Evolutionary conservation across 1,140 invertebrate genomes (phyloP).

Genomic region (Pollicipes pollicipes): DNA sequence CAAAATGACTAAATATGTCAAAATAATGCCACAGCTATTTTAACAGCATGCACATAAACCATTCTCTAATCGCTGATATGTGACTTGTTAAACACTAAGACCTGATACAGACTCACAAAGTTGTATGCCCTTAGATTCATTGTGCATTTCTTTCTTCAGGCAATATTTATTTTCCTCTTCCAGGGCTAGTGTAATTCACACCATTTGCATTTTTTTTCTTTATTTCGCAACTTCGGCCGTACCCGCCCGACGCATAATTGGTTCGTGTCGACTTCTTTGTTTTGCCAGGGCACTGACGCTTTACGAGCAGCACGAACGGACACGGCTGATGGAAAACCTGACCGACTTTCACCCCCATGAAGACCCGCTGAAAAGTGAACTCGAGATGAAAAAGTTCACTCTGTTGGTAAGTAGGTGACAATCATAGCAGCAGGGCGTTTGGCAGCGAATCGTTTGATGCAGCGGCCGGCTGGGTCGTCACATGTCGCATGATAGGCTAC

Average conservation of each 20-base stretch:
- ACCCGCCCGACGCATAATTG: too few relatives aligned
- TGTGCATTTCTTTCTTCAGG: not conserved
- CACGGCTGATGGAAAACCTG: constrained; percentile 64
- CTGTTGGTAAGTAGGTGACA: constrained; percentile 67
- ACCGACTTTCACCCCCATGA: constrained; percentile 55
- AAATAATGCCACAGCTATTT: too few relatives aligned
- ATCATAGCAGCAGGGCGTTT: too few relatives aligned
- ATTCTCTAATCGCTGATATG: too few relatives aligned
- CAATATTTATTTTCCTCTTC: not conserved
- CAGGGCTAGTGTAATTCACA: not conserved
- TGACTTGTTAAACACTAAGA: too few relatives aligned
- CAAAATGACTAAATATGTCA: too few relatives aligned
- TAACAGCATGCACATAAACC: too few relatives aligned
- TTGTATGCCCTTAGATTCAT: too few relatives aligned
- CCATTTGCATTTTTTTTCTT: constrained; percentile 1
- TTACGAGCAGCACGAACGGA: constrained; percentile 78
- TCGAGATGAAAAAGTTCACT: constrained; percentile 88
- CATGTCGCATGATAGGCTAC: too few relatives aligned
- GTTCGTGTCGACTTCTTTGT: not conserved
- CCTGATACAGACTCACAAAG: too few relatives aligned
- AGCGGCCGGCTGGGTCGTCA: too few relatives aligned
- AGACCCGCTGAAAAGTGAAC: constrained; percentile 64
- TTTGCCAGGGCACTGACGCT: constrained; percentile 51
- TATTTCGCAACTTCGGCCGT: not conserved
- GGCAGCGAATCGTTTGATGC: too few relatives aligned